Conservation (phyloP, 2,113 vertebrate species). For the Piaya cayana region DNA sequence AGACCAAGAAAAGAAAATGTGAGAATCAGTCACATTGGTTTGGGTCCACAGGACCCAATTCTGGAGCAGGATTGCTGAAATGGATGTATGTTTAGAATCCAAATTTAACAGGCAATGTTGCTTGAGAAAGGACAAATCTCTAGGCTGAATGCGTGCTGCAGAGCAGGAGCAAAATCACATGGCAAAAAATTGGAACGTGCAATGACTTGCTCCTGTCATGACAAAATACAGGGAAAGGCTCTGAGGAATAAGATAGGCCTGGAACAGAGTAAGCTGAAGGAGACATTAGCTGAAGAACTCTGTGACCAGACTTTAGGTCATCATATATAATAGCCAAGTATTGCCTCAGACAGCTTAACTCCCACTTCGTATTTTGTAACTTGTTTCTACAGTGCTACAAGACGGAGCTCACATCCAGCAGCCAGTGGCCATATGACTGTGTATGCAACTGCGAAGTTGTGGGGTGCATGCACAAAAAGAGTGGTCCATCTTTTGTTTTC, state of each 20-base stretch:
- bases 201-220: not conserved
- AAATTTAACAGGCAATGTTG: not conserved
- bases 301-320: not conserved
- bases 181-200: not conserved
- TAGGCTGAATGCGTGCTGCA: not conserved
- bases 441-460: not conserved
- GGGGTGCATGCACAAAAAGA: not conserved
- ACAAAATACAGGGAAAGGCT: not conserved
- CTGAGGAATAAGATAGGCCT: not conserved
- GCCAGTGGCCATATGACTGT: not conserved
- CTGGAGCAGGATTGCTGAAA: not conserved
- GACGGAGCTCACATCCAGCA: not conserved
- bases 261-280: not conserved
- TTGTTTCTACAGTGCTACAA: not conserved
- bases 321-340: not conserved
- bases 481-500: not conserved
- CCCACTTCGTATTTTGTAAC: not conserved
- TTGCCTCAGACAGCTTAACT: not conserved
- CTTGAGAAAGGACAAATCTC: not conserved
- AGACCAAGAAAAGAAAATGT: not conserved
- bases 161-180: not conserved
- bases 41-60: not conserved
- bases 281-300: not conserved
- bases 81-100: not conserved
- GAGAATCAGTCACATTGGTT: not conserved